Percentiles rank a stretch among this genome's conserved stretches.
Conservation (phyloP, 2,113 vertebrate genomes). For the Sinocyclocheilus grahami region DNA sequence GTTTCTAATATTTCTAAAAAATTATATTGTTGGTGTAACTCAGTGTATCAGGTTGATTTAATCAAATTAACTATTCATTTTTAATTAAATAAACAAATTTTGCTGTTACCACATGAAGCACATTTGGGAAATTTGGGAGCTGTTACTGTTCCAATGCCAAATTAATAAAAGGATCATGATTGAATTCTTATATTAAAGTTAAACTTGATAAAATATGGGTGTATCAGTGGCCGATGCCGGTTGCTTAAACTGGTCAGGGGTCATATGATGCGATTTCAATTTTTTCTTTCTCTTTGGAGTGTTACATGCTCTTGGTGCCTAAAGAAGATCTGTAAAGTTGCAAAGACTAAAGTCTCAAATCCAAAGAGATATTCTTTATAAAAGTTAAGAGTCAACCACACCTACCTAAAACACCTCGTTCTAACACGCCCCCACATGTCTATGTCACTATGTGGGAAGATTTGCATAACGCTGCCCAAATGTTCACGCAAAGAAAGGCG, state of each 20-base stretch:
- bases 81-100: background rate
- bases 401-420: no score
- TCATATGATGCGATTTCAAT: no score
- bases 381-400: no score
- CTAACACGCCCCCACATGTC: no score
- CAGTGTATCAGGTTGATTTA: background rate
- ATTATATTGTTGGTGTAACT: background rate
- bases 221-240: background rate
- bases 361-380: no score
- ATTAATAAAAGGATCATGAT: background rate
- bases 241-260: background rate
- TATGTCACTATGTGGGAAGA: no score
- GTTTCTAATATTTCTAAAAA: background rate
- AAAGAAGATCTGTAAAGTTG: no score
- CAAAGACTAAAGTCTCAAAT: no score
- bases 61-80: background rate
- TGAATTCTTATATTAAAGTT: background rate
- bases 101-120: background rate
- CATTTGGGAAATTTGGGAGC: background rate
- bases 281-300: no score
- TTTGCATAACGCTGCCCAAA: no score
- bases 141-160: background rate
- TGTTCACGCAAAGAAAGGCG: no score
- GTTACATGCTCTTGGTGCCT: no score
- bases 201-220: background rate